These are phyloP conservation scores for Thalassaphorura encarpata DNA, from an alignment of 1,140 invertebrate genomes.

Conservation along the genomic window DNA sequence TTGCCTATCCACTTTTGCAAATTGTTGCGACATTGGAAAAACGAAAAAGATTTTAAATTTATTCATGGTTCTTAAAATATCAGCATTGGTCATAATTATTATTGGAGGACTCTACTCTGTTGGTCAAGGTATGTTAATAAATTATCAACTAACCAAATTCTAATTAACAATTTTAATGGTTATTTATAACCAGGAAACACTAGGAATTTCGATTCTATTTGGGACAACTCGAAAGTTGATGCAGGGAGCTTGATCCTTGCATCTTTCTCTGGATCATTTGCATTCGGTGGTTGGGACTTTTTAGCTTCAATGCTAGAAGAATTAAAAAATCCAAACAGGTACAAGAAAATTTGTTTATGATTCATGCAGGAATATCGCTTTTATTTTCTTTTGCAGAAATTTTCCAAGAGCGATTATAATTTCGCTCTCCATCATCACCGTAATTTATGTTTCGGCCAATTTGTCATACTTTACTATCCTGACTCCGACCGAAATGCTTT, in stretches of 20 bases:
- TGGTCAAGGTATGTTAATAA: conserved; percentile 48
- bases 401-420: conserved; percentile 80
- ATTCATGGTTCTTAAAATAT: conserved; percentile 44
- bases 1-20: conserved; percentile 72
- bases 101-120: conserved; percentile 51
- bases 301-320: conserved; percentile 87
- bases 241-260: conserved; percentile 77
- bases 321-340: conserved; percentile 77
- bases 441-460: conserved; percentile 71
- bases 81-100: conserved; percentile 43
- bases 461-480: conserved; percentile 81
- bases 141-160: too few relatives aligned
- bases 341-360: conserved; percentile 39
- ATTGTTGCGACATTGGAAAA: conserved; percentile 75
- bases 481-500: conserved; percentile 59
- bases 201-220: conserved; percentile 40
- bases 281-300: conserved; percentile 81
- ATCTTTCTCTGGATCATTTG: conserved; percentile 91
- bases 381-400: conserved; percentile 50
- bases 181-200: conserved; percentile 27
- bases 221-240: conserved; percentile 65
- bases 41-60: conserved; percentile 80
- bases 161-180: too few relatives aligned
- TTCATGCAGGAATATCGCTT: neutral
- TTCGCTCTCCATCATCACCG: conserved; percentile 71